Percentiles rank a stretch among this genome's conserved stretches.
Evolutionary conservation across 2,888 invertebrate species (phyloP).

Genomic region (Eristalis pertinax): DNA sequence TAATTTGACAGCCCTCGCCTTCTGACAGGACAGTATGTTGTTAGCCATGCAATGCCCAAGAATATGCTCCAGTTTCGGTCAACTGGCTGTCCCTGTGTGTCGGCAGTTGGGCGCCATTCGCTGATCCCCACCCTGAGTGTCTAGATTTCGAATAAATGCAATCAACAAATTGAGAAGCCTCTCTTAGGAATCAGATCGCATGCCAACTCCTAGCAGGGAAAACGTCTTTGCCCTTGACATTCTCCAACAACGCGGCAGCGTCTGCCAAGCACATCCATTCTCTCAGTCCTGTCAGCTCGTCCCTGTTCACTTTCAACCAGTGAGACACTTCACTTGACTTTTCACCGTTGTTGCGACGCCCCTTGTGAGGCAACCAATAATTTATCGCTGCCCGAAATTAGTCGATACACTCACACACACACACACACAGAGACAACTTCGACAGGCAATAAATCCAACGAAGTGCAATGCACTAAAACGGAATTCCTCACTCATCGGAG

Average conservation of each 20-base stretch:
- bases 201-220: neutral
- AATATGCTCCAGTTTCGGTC: too few relatives aligned
- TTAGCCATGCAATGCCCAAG: too few relatives aligned
- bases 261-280: neutral
- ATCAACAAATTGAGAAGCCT: neutral
- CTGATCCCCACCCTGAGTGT: neutral
- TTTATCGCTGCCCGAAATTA: slow-evolving; percentile 69
- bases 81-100: neutral
- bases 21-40: too few relatives aligned
- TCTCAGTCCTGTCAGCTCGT: neutral
- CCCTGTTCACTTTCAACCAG: neutral
- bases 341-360: neutral
- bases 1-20: too few relatives aligned
- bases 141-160: neutral
- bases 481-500: slow-evolving; percentile 51
- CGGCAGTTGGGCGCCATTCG: neutral
- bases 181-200: neutral
- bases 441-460: slow-evolving; percentile 68
- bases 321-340: neutral
- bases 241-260: neutral
- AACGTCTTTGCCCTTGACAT: neutral
- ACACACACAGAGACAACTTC: slow-evolving; percentile 63
- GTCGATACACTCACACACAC: slow-evolving; percentile 50
- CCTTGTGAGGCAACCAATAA: slow-evolving; percentile 39
- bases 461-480: slow-evolving; percentile 71